Base-by-base conservation (phyloP, 2,113 vertebrate genomes). In the Anser cygnoides region DNA sequence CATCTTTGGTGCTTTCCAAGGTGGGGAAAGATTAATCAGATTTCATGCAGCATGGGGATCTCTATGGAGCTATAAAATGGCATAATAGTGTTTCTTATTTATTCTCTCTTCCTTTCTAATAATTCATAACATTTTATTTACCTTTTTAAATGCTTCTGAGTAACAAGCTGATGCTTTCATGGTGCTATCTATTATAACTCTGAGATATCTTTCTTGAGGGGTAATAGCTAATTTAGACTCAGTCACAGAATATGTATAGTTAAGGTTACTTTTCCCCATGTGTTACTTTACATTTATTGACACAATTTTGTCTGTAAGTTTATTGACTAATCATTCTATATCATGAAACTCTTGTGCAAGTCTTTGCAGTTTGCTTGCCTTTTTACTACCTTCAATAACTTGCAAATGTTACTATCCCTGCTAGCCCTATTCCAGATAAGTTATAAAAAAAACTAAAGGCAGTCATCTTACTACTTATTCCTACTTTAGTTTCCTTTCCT, bases 221-320 rank as follows among this genome's bases (percentile, higher is more conserved):
- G 43, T 85, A 93, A 83, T 62, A 80, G 50, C 72, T 86, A 55
- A 84, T 83, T 94, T 73, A 73, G 58, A 33, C 39, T 88, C 50
- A 66, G 59, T 77, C 16, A 74, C 28, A 55, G 25, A 59, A 25
- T 63, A 23, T 37, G 43, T 73, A 39, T 62, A 86, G 75, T 66
- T 85, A 55, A 79, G 37, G 79, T 86, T 90, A 66, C 37, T 88
- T 88, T 86, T 90, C 61, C 59, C 46, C 4, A 28, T 92, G 43
- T 84, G 68, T 59, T 87, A 75, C 66, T 92, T 92, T 29, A 59
- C 41, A 52, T 89, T 94, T 92, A 92, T 82, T 95, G 92, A 89
- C 76, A 72, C 33, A 68, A 8, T 72, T 95, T 93, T 95, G 52
- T 55, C 65, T 81, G 13, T 57, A 49, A 9, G 1, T 90, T 89